Evolutionary conservation across 2,113 vertebrate genomes (phyloP), one percentile per base, ranked within the genome.

Genomic region (Nerophis lumbriciformis): DNA sequence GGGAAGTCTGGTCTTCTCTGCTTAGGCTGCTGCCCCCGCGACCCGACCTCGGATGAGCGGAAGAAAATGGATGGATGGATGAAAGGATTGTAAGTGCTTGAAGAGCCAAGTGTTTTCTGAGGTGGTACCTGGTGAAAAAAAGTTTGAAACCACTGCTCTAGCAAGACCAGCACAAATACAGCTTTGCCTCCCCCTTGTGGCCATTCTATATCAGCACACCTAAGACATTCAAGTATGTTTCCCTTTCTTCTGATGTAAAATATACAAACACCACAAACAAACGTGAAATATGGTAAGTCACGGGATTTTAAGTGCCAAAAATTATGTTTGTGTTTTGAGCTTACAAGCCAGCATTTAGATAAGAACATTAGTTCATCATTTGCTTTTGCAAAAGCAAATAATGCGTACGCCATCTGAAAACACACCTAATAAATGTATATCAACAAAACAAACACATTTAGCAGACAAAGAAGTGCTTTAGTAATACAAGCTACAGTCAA

Each of bases 121-220:
- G 28, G 28, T 28, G 28, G 28, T 28, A 28, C 28, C 3, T 28
- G 28, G 28, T 28, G 28, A 28, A 28, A 28, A 28, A 28, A 28
- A 28, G 4, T 1, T 28, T 28, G 28, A 28, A 28, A 28, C 28
- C 28, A 28, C 28, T 28, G 28, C 28, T 28, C 28, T 42, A 42
- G 8, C 8, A 42, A 9, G 8, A 42, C 39, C 39, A 7, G 8
- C 39, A 42, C 39, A 42, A 10, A 9, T 44, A 19, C 5, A 57
- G 13, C 55, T 63, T n/a, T 64, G 56, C 28, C 63, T 55, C 77
- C 54, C 66, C 21, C 82, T 59, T 12, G 77, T 66, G 82, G 67
- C 11, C 35, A 67, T 10, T 0, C 11, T 11, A 11, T 36, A 48
- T 15, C 38, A 42, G 15, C 16, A 54, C 72, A 71, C 1, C 14